phyloP scores from a whole-genome alignment of 2,797 vertebrate genomes.

The Chiloscyllium punctatum region DNA sequence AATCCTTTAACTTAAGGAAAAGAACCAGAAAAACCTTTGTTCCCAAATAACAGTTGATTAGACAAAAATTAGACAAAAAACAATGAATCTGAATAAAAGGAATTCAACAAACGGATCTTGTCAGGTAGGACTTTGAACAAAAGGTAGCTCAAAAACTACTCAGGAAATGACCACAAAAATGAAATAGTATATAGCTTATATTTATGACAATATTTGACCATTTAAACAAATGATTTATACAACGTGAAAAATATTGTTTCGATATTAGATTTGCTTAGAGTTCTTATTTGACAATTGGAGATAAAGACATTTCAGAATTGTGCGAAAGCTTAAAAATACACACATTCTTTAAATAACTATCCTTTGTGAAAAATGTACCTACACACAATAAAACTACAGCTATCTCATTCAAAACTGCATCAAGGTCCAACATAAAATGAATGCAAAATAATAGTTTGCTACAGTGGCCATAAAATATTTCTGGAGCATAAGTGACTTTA shows the following conservation, averaged over 20 bases:
- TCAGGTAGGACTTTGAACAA: not conserved
- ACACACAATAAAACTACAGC: not conserved
- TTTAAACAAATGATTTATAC: not conserved
- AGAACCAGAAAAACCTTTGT: not conserved
- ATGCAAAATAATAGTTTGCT: constrained; percentile 8
- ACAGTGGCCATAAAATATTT: not conserved
- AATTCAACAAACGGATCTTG: not conserved
- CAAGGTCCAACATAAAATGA: not conserved
- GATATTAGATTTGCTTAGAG: not conserved
- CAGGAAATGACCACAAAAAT: not conserved
- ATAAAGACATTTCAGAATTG: not conserved
- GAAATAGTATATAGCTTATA: not conserved
- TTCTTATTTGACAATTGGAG: not conserved
- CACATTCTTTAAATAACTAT: not conserved
- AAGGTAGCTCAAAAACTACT: not conserved
- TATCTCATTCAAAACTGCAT: not conserved
- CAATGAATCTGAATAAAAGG: not conserved
- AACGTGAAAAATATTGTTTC: not conserved
- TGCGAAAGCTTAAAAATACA: not conserved
- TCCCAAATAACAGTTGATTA: not conserved
- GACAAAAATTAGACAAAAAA: no score
- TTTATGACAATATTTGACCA: not conserved
- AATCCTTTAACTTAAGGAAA: not conserved
- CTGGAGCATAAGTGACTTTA: not conserved
- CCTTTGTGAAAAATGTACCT: not conserved